Conservation (phyloP, 2,797 vertebrate genomes). For the Rachycentron canadum region DNA sequence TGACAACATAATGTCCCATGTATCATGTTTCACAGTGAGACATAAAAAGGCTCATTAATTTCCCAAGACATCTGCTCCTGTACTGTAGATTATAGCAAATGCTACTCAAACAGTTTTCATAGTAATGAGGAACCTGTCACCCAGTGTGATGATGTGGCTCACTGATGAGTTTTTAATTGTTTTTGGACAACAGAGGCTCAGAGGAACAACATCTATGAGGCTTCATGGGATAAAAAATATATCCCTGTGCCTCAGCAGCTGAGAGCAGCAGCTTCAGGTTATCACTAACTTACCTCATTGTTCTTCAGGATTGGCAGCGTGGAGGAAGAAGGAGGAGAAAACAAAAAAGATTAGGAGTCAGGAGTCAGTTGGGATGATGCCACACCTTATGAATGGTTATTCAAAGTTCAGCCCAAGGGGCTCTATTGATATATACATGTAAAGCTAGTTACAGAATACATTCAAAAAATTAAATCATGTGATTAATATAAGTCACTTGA, state of each 20-base stretch:
- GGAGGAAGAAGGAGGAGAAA: conserved; percentile 34
- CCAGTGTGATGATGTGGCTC: neutral
- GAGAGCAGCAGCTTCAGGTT: neutral
- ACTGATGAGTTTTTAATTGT: neutral
- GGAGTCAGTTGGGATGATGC: neutral
- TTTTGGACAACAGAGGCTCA: neutral
- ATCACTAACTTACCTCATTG: conserved; percentile 75
- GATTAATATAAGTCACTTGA: too few relatives aligned
- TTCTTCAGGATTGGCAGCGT: conserved; percentile 70
- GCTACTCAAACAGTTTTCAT: neutral
- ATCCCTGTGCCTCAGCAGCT: neutral
- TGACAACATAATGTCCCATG: neutral
- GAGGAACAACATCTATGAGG: neutral
- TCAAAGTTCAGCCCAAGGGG: neutral
- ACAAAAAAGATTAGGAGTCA: conserved; percentile 4
- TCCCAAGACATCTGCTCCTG: too few relatives aligned
- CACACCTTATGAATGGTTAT: neutral
- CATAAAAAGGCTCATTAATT: neutral
- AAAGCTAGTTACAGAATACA: neutral
- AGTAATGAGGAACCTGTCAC: neutral
- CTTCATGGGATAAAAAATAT: neutral
- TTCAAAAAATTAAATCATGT: neutral
- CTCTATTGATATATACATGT: neutral
- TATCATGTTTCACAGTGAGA: neutral
- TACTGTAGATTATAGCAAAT: too few relatives aligned